Percentiles rank a stretch among this genome's conserved stretches.
phyloP scores from a whole-genome alignment of 2,113 vertebrate genomes.

The Alectura lathami region DNA sequence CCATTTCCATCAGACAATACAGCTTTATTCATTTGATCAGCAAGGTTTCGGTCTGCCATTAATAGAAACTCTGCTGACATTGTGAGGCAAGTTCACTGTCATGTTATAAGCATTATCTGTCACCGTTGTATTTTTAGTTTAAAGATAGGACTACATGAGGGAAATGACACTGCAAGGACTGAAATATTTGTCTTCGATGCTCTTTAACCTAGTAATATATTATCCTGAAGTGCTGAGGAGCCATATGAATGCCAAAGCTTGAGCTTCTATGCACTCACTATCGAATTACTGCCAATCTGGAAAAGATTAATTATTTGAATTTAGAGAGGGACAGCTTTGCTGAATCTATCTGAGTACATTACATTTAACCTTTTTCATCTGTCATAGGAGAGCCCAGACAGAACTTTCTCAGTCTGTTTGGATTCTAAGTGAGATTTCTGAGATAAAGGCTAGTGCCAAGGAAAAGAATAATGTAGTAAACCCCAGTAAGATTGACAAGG shows the following conservation, averaged over 20 bases:
- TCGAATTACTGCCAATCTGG: conserved; percentile 58
- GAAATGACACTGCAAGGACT: not conserved
- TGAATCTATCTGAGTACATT: conserved; percentile 55
- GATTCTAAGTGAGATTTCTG: conserved; percentile 25
- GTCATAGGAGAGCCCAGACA: not conserved
- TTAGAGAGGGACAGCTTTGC: conserved; percentile 44
- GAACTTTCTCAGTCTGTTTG: conserved; percentile 7
- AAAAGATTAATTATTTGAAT: conserved; percentile 70
- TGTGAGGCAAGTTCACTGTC: conserved; percentile 31
- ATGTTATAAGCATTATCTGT: conserved; percentile 35
- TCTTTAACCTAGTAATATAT: conserved; percentile 41
- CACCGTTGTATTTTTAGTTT: conserved; percentile 27
- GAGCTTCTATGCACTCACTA: conserved; percentile 20
- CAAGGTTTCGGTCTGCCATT: conserved; percentile 12
- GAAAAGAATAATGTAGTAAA: not conserved
- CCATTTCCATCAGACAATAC: not conserved
- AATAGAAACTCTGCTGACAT: conserved; percentile 28
- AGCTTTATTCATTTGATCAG: conserved; percentile 29
- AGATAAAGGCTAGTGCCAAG: conserved; percentile 8
- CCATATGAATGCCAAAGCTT: not conserved
- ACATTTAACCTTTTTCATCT: conserved; percentile 66
- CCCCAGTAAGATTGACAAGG: not conserved
- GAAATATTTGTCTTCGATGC: conserved; percentile 25
- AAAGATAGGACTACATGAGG: conserved; percentile 7
- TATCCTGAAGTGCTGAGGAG: conserved; percentile 51